Conservation (phyloP, 1,140 invertebrate species). For the Aphis craccivora region DNA sequence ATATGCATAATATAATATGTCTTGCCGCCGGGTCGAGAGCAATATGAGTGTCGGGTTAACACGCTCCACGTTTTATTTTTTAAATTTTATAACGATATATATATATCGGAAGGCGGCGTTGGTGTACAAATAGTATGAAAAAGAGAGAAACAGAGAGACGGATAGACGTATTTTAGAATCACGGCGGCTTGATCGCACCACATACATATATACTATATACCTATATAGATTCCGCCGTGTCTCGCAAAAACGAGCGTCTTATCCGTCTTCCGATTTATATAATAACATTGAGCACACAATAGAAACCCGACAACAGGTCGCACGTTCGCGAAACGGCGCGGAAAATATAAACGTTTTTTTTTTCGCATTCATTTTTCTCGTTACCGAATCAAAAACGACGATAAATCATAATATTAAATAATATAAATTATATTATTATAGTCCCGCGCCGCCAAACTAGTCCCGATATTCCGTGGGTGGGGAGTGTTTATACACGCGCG, state of each 20-base stretch:
- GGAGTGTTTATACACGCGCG: not conserved
- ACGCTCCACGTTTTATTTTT: not conserved
- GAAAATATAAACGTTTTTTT: not conserved
- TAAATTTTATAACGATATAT: not conserved
- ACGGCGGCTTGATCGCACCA: not conserved
- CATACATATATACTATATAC: not conserved
- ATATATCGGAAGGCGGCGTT: not conserved
- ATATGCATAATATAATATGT: not conserved
- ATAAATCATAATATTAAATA: conserved; percentile 2
- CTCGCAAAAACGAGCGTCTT: not conserved
- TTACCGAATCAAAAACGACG: not conserved
- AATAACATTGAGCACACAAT: not conserved
- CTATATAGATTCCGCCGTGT: not conserved
- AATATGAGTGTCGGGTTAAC: not conserved
- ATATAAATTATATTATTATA: not conserved
- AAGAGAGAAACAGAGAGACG: not conserved
- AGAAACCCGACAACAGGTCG: not conserved
- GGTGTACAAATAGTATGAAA: not conserved
- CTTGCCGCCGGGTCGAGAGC: not conserved
- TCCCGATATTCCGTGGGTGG: not conserved
- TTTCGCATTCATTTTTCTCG: not conserved
- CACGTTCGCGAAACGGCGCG: not conserved
- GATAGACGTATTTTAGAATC: not conserved
- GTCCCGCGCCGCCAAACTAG: too few species aligned
- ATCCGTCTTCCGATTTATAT: not conserved